Evolutionary conservation across 64 coral and sea anemone genomes (phyloP).

Genomic region (Astreopora myriophthalma): DNA sequence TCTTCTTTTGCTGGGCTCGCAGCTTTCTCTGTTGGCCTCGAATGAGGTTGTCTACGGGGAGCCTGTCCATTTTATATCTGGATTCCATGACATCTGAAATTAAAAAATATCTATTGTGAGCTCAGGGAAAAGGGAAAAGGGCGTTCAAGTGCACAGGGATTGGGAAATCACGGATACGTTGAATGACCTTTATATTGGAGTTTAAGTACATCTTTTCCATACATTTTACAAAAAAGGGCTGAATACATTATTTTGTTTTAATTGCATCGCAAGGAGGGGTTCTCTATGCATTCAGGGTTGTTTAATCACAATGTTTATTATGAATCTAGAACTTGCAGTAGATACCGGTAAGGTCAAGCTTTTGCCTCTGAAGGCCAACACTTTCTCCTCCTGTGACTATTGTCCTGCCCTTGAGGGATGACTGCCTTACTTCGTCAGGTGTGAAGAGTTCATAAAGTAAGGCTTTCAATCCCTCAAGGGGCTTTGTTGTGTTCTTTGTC

Average conservation of each 20-base stretch:
- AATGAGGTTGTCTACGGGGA: constrained; percentile 3
- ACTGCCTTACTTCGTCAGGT: constrained; percentile 24
- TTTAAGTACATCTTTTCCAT: too few species aligned
- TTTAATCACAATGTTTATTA: neutral
- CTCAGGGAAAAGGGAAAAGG: neutral
- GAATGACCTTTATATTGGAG: too few species aligned
- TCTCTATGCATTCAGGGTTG: neutral
- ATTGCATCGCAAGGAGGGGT: neutral
- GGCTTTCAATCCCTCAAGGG: constrained; percentile 44
- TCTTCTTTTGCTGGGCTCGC: neutral
- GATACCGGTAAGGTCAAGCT: constrained; percentile 19
- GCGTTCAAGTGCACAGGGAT: neutral
- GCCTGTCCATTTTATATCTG: neutral
- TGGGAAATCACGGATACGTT: too few species aligned
- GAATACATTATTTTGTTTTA: constrained; percentile 7
- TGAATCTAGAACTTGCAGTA: constrained; percentile 29
- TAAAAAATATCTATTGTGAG: neutral
- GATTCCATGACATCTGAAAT: neutral
- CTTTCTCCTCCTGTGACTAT: neutral
- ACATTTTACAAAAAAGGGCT: neutral
- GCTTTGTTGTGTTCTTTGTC: constrained; percentile 17
- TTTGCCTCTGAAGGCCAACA: constrained; percentile 9
- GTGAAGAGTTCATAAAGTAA: constrained; percentile 22
- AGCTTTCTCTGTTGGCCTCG: constrained; percentile 8
- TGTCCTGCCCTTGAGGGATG: constrained; percentile 7